Evolutionary conservation across 2,888 invertebrate species (phyloP).

Genomic region (Tribolium freemani): DNA sequence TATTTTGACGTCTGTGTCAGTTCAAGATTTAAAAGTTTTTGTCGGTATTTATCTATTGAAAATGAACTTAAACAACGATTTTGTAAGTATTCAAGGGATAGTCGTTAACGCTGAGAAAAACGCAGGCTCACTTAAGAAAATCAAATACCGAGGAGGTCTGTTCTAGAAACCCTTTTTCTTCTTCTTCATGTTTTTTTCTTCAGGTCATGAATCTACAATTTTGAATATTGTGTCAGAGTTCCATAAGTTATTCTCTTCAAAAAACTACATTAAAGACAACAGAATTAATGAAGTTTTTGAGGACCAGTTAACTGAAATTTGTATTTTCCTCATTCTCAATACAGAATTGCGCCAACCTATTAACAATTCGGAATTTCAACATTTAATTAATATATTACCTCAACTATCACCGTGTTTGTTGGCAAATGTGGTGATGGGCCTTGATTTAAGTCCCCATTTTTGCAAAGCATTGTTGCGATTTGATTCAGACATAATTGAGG

Average conservation of each 20-base stretch:
- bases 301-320: slow-evolving; percentile 55
- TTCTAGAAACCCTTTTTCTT: slow-evolving; percentile 6
- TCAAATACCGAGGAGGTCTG: slow-evolving; percentile 61
- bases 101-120: slow-evolving; percentile 54
- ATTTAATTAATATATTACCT: slow-evolving; percentile 60
- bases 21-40: slow-evolving; percentile 43
- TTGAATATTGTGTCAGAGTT: slow-evolving; percentile 49
- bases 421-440: slow-evolving; percentile 53
- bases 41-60: slow-evolving; percentile 11
- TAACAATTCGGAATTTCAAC: slow-evolving; percentile 56
- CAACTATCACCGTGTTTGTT: slow-evolving; percentile 61
- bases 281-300: slow-evolving; percentile 44
- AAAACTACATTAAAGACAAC: slow-evolving; percentile 51
- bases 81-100: slow-evolving; percentile 60
- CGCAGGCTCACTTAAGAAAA: slow-evolving; percentile 58
- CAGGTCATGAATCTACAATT: slow-evolving; percentile 60
- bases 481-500: slow-evolving; percentile 50
- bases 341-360: slow-evolving; percentile 52
- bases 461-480: slow-evolving; percentile 52
- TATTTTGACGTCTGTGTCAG: neutral
- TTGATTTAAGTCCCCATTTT: slow-evolving; percentile 53
- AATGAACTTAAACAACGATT: slow-evolving; percentile 61
- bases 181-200: slow-evolving; percentile 7
- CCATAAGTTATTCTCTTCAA: slow-evolving; percentile 47
- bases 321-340: slow-evolving; percentile 61